Base-by-base conservation (phyloP, 1,140 invertebrate genomes). In the Pseudomyrmex flavicornis region DNA sequence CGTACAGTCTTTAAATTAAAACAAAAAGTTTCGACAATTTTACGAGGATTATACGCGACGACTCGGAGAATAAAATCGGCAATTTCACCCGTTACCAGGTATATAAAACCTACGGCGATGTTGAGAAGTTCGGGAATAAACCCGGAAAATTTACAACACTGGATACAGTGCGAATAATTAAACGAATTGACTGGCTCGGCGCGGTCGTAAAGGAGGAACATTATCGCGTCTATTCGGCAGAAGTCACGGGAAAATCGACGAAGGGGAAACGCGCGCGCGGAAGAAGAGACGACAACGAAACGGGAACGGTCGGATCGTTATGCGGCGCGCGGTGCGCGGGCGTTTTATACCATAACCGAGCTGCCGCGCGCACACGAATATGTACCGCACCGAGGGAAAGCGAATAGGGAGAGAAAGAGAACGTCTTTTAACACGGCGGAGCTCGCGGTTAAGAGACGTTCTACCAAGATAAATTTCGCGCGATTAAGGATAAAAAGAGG, bases 381-480 rank as follows among this genome's bases (percentile, higher is more conserved):
- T 17, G 8, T 50, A n/a, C 35, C 44, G 48, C 12, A 10, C 46
- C 15, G 15, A 8, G 20, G 44, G 56, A 22, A 52, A 62, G 17
- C 9, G 52, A 46, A 13, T 8, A 5, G 12, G 63, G 50, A 10
- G 35, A 17, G 13, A 26, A 13, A 3, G 26, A 8, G 46, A 22
- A 35, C 20, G 66, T 35, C 35, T 35, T 35, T 35, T 35, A 35
- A 5, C 4, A 35, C 5, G 46, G 52, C 17, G 58, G 20, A n/a
- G 35, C 35, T 35, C 50, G 69, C 12, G 44, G 52, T 59, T 46
- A 46, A 66, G 77, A 74, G 62, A 85, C 69, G 70, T 68, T 84
- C 59, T 87, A 91, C 88, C 85, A 90, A 91, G 90, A 91, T 91
- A 88, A 90, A 91, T 90, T 35, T 89, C 85, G 59, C 15, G 66